These are phyloP conservation scores for Triplophysa dalaica DNA, from an alignment of 2,113 vertebrate genomes.

Conservation along the genomic window DNA sequence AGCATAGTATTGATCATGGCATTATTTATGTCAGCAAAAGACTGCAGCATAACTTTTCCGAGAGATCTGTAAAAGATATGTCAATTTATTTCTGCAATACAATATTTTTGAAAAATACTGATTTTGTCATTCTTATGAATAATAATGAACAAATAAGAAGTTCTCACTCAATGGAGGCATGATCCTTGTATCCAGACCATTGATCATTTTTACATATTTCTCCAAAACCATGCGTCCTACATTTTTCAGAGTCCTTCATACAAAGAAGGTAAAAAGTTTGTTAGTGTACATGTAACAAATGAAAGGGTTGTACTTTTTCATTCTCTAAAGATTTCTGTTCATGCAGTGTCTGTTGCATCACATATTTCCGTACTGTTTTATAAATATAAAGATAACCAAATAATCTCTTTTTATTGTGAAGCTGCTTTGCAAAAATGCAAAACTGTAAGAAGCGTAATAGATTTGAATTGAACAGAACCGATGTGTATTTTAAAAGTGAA, in stretches of 20 bases:
- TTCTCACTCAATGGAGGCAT: not conserved
- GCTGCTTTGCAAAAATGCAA: no score
- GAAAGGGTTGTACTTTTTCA: not conserved
- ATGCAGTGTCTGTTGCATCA: not conserved
- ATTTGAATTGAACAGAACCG: not conserved
- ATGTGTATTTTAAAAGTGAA: not conserved
- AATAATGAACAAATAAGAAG: not conserved
- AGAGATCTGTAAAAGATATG: not conserved
- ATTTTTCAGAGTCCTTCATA: not conserved
- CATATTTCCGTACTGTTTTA: no score
- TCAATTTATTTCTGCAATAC: no score
- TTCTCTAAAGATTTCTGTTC: no score
- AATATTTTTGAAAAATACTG: no score
- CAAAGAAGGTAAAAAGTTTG: not conserved
- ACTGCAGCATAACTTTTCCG: not conserved
- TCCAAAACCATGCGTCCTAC: not conserved
- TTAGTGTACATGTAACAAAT: not conserved
- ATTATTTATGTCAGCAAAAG: not conserved
- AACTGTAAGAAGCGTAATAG: no score
- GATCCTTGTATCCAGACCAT: constrained; percentile 25
- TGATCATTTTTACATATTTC: not conserved
- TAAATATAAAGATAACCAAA: no score
- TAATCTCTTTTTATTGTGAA: no score
- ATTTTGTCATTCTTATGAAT: no score
- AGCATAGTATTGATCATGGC: not conserved